Base-by-base conservation (phyloP, 64 coral and sea anemone genomes). In the Acropora yongei region DNA sequence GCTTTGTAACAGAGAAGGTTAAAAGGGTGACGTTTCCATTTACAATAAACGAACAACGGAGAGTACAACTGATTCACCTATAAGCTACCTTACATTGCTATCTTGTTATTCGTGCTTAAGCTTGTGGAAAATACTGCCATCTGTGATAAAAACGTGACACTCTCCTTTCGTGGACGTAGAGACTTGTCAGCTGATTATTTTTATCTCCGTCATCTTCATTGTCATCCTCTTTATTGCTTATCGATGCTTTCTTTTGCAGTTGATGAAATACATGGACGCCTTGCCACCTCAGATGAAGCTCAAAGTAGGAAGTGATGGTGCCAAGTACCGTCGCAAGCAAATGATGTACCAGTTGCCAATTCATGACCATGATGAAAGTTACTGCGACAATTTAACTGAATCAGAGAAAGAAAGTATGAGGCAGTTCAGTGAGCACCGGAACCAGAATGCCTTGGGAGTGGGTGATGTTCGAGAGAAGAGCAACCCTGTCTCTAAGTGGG, bases 321-420 rank as follows among this genome's bases (percentile, higher is more conserved):
- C 94, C 3, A 93, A 89, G 61, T 99, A 99, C 42, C 97, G 97
- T 63, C 94, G 97, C 47, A 91, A 91, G 72, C 97, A 99, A 72
- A 99, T 99, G 94, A 92, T 96, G 91, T 95, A 91, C 19, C 97
- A 99, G 75, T 67, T 99, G 9, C 97, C 97, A 5, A 96, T 93
- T 73, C 97, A 99, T 68, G 97, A 99, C 90, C 94, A 99, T 72
- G 94, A 96, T 76, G 72, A 87, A 11, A 77, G 88, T 55, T 96
- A 94, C 75, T 99, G 97, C 69, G 94, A 96, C 78, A 91, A 77
- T 66, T 68, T 99, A 43, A 93, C 91, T 44, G 97, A 99, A 16
- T 55, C 83, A 40, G 97, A 99, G 18, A 94, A 77, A 85, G 80
- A 83, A 4, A 96, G 88, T 17, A 99, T 99, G 97, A 89, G 83